Evolutionary conservation across 2,113 vertebrate species (phyloP), one percentile per base, ranked within the genome.

Genomic region (Chaetops frenatus): DNA sequence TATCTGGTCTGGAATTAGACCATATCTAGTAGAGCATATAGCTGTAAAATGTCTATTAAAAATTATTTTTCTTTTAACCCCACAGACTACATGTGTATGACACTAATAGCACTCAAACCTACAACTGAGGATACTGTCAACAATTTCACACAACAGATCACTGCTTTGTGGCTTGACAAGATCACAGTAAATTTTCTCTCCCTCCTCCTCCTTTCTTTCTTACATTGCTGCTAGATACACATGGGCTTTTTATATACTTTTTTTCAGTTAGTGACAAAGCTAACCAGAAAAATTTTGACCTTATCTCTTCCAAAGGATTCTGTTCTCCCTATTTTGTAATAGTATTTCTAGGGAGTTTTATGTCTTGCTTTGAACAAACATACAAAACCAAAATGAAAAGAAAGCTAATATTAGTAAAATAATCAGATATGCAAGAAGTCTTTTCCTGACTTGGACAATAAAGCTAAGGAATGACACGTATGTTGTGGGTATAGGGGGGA

Each of bases 401-500:
- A 76, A 3, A 61, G 7, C 12, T 40, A 64, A 29, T 24, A 57
- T 27, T 56, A 35, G 5, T 40, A 65, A 60, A 88, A 60, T 24
- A 72, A 14, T 64, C 12, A 51, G 29, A 12, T 64, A 45, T 11
- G 17, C 9, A 3, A 82, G 35, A 62, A 11, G 5, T 17, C 10
- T 57, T 57, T 83, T 69, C 33, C 54, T 25, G 8, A 57, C 11
- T 25, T 65, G 28, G 15, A 35, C 7, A n/a, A 61, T 11, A 76
- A 72, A 86, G 24, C 16, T 66, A n/a, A 88, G 22, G 24, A 71
- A 74, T 50, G 9, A 9, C 13, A 50, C 9, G 18, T 10, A 51
- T 1, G 1, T 18, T 62, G 6, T 33, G 23, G 2, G 2, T 12
- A 20, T 7, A 48, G 12, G 31, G 42, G 7, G n/a, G n/a, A 65